phyloP scores from a whole-genome alignment of 1,140 invertebrate genomes.

The Scaptomyza montana region DNA sequence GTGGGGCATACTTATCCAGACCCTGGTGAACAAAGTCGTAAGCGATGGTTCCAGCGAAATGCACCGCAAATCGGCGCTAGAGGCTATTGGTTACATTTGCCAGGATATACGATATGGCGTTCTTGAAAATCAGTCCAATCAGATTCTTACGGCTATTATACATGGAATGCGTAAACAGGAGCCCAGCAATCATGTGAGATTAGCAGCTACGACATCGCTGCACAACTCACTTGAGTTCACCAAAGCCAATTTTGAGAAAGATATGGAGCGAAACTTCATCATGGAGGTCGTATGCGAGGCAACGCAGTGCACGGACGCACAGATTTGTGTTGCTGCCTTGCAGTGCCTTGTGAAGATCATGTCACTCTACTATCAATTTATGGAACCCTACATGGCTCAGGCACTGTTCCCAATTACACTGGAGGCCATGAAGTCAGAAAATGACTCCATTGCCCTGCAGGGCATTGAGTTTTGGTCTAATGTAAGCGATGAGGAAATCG shows the following conservation, averaged over 20 bases:
- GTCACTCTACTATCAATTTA: constrained; percentile 99
- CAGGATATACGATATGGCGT: constrained; percentile 95
- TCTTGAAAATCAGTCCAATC: constrained; percentile 95
- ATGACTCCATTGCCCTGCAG: constrained; percentile 98
- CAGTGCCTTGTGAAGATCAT: constrained; percentile 99
- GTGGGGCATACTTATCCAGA: constrained; percentile 93
- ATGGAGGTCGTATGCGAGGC: constrained; percentile 99
- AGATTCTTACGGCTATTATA: constrained; percentile 99
- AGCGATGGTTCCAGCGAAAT: constrained; percentile 94
- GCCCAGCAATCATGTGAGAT: constrained; percentile 92
- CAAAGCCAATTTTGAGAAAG: constrained; percentile 98
- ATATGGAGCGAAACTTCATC: constrained; percentile 98
- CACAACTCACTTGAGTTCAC: constrained; percentile 99
- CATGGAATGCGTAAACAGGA: constrained; percentile 96
- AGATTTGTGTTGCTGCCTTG: constrained; percentile 96
- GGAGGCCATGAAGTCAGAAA: constrained; percentile 98
- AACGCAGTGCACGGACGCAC: constrained; percentile 92
- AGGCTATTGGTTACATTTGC: constrained; percentile 97
- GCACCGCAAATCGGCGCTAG: constrained; percentile 97
- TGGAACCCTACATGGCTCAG: constrained; percentile 99
- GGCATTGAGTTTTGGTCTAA: constrained; percentile 99
- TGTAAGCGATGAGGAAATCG: constrained; percentile 99
- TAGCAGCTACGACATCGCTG: constrained; percentile 98
- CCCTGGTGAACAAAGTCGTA: constrained; percentile 96
- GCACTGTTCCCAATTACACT: constrained; percentile 99